phyloP scores from a whole-genome alignment of 2,888 invertebrate genomes.

The Drosophila bunnanda region DNA sequence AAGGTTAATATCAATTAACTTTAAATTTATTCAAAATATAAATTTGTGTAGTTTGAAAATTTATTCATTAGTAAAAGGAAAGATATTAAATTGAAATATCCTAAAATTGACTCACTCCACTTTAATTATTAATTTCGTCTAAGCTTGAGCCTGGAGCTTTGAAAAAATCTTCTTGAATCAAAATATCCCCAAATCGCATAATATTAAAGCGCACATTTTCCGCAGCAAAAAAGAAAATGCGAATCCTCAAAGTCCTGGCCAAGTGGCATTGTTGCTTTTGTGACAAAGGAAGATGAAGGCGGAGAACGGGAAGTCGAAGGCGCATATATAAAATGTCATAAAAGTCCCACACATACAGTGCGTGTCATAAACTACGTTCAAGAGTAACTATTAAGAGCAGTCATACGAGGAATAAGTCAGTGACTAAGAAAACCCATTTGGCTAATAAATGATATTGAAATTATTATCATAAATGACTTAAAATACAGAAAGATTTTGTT shows the following conservation, averaged over 20 bases:
- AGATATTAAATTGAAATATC: neutral
- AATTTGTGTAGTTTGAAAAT: neutral
- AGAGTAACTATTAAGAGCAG: neutral
- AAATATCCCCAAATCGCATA: constrained; percentile 8
- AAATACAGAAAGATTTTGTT: neutral
- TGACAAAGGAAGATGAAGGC: constrained; percentile 2
- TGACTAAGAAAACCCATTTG: neutral
- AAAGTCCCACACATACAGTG: constrained; percentile 19
- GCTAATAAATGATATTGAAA: neutral
- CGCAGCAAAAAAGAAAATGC: neutral
- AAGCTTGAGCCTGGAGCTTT: constrained; percentile 2
- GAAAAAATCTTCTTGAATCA: constrained; percentile 14
- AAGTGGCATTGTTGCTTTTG: constrained; percentile 26
- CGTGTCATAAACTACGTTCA: neutral
- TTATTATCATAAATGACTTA: neutral
- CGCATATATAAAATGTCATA: constrained; percentile 32
- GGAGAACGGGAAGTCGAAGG: neutral
- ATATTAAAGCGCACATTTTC: constrained; percentile 17
- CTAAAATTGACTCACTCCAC: neutral
- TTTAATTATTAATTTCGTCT: constrained; percentile 1
- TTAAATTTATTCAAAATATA: neutral
- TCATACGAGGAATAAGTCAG: neutral
- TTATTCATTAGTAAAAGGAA: neutral
- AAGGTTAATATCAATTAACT: neutral
- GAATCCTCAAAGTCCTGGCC: constrained; percentile 14